phyloP scores from a whole-genome alignment of 2,888 invertebrate genomes.

The Temnothorax rugatulus region DNA sequence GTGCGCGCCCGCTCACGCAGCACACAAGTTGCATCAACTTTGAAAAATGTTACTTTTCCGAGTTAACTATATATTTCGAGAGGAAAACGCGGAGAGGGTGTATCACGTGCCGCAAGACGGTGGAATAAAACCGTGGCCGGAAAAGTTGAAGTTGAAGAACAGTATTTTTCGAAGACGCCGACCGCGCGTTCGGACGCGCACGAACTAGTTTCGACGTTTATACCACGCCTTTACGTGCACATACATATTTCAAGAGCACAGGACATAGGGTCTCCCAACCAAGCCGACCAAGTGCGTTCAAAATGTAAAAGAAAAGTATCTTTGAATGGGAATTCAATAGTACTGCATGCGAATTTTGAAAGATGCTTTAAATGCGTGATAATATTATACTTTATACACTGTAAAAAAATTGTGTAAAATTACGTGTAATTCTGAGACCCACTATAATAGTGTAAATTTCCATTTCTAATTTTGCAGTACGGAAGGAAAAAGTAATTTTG shows the following conservation, averaged over 20 bases:
- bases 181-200: slow-evolving; percentile 27
- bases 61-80: slow-evolving; percentile 44
- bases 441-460: too few species aligned
- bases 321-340: background rate
- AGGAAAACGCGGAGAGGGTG: background rate
- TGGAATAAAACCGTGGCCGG: slow-evolving; percentile 33
- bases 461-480: too few species aligned
- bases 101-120: slow-evolving; percentile 35
- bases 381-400: background rate
- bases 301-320: background rate
- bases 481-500: too few species aligned
- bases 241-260: slow-evolving; percentile 29
- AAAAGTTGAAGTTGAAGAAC: slow-evolving; percentile 48
- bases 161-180: slow-evolving; percentile 37
- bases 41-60: slow-evolving; percentile 47
- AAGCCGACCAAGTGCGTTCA: background rate
- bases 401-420: too few species aligned
- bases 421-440: too few species aligned
- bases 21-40: slow-evolving; percentile 46
- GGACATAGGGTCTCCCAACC: background rate
- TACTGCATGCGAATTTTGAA: background rate
- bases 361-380: background rate
- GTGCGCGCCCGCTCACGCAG: background rate
- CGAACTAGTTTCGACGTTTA: slow-evolving; percentile 34
- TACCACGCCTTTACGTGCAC: slow-evolving; percentile 6